Conservation (phyloP, 2,113 vertebrate species). For the Dromas ardeola region DNA sequence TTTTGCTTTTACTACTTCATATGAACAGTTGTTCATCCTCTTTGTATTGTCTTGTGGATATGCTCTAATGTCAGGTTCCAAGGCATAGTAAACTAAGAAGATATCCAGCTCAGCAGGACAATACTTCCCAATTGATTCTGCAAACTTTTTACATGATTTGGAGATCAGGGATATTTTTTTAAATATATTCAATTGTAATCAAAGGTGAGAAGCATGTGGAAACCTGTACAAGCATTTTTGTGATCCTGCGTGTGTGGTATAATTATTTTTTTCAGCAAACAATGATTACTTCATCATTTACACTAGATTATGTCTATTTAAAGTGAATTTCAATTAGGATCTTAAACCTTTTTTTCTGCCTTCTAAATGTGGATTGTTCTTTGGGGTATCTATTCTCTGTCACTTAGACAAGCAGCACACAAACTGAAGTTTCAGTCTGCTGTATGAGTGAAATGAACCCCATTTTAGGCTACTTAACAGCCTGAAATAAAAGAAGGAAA, state of each 20-base stretch:
- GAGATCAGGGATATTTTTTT: not conserved
- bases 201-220: not conserved
- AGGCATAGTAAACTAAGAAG: not conserved
- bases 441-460: not conserved
- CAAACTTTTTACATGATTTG: not conserved
- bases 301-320: not conserved
- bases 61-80: not conserved
- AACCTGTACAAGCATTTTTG: not conserved
- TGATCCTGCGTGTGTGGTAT: not conserved
- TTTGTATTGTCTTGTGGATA: not conserved
- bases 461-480: not conserved
- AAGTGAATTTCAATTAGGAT: not conserved
- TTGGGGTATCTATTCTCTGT: not conserved
- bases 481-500: not conserved
- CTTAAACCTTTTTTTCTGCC: not conserved
- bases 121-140: not conserved
- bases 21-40: not conserved
- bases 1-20: not conserved
- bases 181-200: not conserved
- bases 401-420: not conserved
- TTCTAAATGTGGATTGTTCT: not conserved
- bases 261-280: not conserved
- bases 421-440: not conserved
- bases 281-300: not conserved
- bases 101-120: not conserved